Evolutionary conservation across 1,140 invertebrate genomes (phyloP).

Genomic region (Vanessa atalanta): DNA sequence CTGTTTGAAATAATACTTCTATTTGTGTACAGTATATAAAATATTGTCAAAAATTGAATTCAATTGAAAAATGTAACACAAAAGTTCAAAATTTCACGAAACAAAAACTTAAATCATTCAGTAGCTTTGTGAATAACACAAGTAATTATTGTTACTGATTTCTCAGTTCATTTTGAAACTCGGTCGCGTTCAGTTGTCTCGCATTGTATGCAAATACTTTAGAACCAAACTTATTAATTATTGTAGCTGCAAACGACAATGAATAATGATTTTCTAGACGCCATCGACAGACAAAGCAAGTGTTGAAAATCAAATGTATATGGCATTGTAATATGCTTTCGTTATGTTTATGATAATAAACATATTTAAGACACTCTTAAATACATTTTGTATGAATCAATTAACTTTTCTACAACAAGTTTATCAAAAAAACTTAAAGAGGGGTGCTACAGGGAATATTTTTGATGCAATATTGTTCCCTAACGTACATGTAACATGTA

Average conservation of each 20-base stretch:
- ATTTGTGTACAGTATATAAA: no score
- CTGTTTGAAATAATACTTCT: no score
- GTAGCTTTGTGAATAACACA: constrained; percentile 29
- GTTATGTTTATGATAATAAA: constrained; percentile 12
- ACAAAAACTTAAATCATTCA: constrained; percentile 14
- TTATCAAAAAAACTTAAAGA: not conserved
- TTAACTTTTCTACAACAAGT: not conserved
- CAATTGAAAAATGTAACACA: not conserved
- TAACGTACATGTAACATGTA: not conserved
- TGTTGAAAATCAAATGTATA: constrained; percentile 36
- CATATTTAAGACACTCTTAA: not conserved
- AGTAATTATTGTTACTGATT: constrained; percentile 40
- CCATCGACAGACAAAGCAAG: constrained; percentile 39
- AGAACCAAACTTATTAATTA: constrained; percentile 76
- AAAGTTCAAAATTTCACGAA: not conserved
- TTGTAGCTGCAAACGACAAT: constrained; percentile 54
- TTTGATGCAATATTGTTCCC: not conserved
- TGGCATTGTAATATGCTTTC: constrained; percentile 27
- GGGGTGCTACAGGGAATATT: not conserved
- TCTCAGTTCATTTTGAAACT: constrained; percentile 54
- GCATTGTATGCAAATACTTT: constrained; percentile 73
- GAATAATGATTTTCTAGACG: constrained; percentile 63
- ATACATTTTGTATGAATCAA: not conserved
- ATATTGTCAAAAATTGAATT: no score
- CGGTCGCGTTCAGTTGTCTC: constrained; percentile 53